Evolutionary conservation across 2,797 vertebrate genomes (phyloP), one percentile per base, ranked within the genome.

Genomic region (Arrhamphus sclerolepis): DNA sequence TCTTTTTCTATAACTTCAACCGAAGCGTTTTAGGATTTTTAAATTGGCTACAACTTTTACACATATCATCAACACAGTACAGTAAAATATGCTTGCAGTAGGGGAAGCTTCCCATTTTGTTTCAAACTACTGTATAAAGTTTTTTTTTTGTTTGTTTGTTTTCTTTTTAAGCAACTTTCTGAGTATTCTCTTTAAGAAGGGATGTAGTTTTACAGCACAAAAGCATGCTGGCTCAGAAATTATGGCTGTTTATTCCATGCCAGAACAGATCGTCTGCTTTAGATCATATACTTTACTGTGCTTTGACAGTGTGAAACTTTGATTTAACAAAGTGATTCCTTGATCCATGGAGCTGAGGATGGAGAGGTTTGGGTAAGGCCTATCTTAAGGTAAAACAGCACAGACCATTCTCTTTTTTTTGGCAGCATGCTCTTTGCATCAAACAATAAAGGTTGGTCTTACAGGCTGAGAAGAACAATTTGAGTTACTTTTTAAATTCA

Each of bases 201-300:
- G 67, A 57, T 13, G 56, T 42, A 4, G 31, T 68, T 72, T 78
- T 39, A 63, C 54, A 61, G 50, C 72, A 81, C 46, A 55, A 82
- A 77, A 75, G 61, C 82, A 82, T 84, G 86, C 80, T 42, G 64
- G 81, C 67, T 68, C 47, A 66, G 70, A 72, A 70, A 64, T 75
- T 41, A 91, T 91, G 88, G 89, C 88, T 90, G 89, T 88, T 87
- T 71, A 80, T 90, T 88, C 85, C 86, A 86, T 86, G 88, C 83
- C 86, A 72, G 77, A 80, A 82, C 66, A 70, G 51, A 78, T 82
- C 68, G n/a, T 48, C 56, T 65, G 28, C 56, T 60, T 53, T 66
- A 16, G 68, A 48, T 34, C 22, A 42, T 18, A 72, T 46, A 48
- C 55, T 65, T 46, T 20, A 24, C 56, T 81, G 69, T 68, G 76